phyloP scores from a whole-genome alignment of 1,140 invertebrate species.

The Linepithema humile region DNA sequence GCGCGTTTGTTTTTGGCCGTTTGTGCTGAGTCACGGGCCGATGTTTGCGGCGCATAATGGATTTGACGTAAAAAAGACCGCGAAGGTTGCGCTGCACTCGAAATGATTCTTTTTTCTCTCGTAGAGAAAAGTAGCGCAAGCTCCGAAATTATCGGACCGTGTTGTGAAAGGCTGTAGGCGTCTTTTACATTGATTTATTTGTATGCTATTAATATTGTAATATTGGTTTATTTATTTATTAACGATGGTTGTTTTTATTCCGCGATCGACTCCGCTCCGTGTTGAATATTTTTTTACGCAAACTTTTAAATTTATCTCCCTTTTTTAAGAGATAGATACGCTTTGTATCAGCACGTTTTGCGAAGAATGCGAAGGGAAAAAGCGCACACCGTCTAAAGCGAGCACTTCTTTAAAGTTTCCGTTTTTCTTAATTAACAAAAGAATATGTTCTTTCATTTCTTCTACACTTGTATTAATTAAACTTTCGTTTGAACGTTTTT shows the following conservation, averaged over 20 bases:
- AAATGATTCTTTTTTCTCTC: background rate
- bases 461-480: background rate
- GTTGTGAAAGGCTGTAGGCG: background rate
- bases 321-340: too few relatives aligned
- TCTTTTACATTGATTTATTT: slow-evolving; percentile 33
- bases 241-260: background rate
- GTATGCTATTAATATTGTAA: slow-evolving; percentile 11
- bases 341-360: too few relatives aligned
- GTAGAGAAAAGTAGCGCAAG: background rate
- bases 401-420: background rate
- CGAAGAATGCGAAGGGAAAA: too few relatives aligned
- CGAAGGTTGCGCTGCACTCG: background rate
- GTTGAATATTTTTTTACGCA: background rate
- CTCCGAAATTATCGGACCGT: background rate
- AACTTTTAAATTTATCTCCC: too few relatives aligned
- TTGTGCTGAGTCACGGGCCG: slow-evolving; percentile 5
- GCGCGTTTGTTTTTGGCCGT: background rate
- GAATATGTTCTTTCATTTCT: background rate
- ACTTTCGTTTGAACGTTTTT: too few relatives aligned
- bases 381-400: background rate
- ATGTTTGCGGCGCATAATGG: slow-evolving; percentile 31
- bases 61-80: slow-evolving; percentile 20
- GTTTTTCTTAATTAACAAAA: background rate
- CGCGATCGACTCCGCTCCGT: background rate
- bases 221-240: slow-evolving; percentile 3